Conservation (phyloP, 92 coral and sea anemone species). For the Siderastrea radians region DNA sequence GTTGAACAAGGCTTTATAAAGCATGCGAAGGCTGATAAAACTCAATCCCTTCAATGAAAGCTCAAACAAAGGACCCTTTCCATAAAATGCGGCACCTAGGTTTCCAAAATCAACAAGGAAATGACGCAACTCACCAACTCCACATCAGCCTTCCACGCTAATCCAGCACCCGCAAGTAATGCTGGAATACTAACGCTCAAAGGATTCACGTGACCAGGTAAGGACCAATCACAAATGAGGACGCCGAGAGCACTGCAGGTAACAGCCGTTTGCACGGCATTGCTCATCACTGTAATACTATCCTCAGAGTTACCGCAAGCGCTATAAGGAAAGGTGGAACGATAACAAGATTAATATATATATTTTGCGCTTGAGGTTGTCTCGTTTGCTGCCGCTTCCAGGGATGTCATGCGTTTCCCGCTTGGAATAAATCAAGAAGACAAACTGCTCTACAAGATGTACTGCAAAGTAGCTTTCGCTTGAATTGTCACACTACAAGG, state of each 20-base stretch:
- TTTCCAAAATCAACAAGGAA: neutral
- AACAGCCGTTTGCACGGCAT: slow-evolving; percentile 95
- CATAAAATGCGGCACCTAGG: no score
- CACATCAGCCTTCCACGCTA: slow-evolving; percentile 90
- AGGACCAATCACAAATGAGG: slow-evolving; percentile 96
- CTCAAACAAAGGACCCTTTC: neutral
- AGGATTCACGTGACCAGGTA: slow-evolving; percentile 97
- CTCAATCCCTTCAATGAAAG: neutral
- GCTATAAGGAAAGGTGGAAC: slow-evolving; percentile 41
- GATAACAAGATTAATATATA: neutral
- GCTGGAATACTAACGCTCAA: slow-evolving; percentile 87
- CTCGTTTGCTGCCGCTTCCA: neutral
- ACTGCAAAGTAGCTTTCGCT: no score
- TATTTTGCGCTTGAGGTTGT: neutral
- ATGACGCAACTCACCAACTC: slow-evolving; percentile 68
- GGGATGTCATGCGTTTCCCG: neutral
- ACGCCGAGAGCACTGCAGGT: slow-evolving; percentile 88
- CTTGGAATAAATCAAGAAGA: no score
- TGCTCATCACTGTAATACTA: slow-evolving; percentile 78
- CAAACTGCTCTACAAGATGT: no score
- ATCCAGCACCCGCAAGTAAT: slow-evolving; percentile 90
- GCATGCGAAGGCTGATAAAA: neutral
- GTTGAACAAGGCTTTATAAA: neutral
- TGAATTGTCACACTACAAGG: neutral
- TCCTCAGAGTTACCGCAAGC: slow-evolving; percentile 85